Evolutionary conservation across 2,888 invertebrate species (phyloP).

Genomic region (Frankliniella fusca): DNA sequence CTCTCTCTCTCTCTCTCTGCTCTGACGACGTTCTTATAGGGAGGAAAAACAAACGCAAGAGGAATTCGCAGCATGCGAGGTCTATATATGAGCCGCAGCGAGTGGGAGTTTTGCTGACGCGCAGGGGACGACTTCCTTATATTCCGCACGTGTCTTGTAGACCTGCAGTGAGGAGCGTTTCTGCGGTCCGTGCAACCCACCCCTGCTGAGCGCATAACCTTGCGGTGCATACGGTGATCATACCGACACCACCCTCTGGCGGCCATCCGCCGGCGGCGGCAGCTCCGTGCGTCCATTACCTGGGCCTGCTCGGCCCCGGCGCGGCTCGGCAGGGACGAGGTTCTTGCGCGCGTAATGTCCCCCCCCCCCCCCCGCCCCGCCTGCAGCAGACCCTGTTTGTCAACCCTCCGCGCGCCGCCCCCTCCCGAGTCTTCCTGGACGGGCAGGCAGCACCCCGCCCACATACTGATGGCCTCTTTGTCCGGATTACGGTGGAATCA

Average conservation of each 20-base stretch:
- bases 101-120: not conserved
- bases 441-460: not conserved
- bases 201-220: no score
- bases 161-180: no score
- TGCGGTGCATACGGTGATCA: no score
- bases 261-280: no score
- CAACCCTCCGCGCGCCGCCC: not conserved
- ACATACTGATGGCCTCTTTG: constrained; percentile 26
- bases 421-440: not conserved
- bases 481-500: constrained; percentile 21
- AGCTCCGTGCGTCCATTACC: no score
- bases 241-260: no score
- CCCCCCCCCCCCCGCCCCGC: not conserved
- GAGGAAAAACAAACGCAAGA: not conserved
- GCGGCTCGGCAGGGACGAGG: no score
- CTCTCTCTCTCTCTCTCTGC: not conserved
- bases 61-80: not conserved
- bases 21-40: not conserved
- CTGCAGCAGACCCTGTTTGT: not conserved
- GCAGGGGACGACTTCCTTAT: no score
- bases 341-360: no score
- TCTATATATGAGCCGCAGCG: not conserved
- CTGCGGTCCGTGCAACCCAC: no score
- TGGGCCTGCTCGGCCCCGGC: no score
- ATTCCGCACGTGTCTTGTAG: no score